phyloP scores from a whole-genome alignment of 1,140 invertebrate genomes.

The Cotesia vestalis region DNA sequence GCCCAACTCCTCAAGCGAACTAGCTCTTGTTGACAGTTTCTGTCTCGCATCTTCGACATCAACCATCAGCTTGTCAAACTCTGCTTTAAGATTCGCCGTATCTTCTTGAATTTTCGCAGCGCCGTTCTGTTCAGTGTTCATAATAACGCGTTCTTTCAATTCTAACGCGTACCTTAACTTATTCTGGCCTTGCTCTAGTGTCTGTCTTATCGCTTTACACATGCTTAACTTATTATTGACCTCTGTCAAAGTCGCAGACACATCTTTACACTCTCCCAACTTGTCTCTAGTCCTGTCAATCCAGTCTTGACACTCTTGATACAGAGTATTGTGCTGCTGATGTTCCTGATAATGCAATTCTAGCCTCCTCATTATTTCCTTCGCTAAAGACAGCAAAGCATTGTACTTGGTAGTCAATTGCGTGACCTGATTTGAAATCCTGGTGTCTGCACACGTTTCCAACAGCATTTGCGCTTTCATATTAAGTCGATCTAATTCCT shows the following conservation, averaged over 20 bases:
- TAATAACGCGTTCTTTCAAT: slow-evolving; percentile 89
- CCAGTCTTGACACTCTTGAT: slow-evolving; percentile 92
- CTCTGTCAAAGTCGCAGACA: slow-evolving; percentile 80
- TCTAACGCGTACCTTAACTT: slow-evolving; percentile 89
- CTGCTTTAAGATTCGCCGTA: slow-evolving; percentile 84
- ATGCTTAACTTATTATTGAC: slow-evolving; percentile 85
- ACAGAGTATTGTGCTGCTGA: slow-evolving; percentile 87
- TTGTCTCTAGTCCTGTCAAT: slow-evolving; percentile 87
- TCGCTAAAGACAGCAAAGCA: slow-evolving; percentile 87
- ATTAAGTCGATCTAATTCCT: slow-evolving; percentile 89
- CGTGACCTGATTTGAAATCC: slow-evolving; percentile 92
- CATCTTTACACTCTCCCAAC: slow-evolving; percentile 77
- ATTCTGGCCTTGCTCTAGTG: slow-evolving; percentile 90
- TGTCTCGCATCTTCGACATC: slow-evolving; percentile 83
- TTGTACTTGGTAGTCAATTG: slow-evolving; percentile 95
- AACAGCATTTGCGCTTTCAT: slow-evolving; percentile 88
- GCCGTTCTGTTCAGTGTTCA: slow-evolving; percentile 89
- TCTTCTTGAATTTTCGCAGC: slow-evolving; percentile 89
- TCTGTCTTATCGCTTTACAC: slow-evolving; percentile 84
- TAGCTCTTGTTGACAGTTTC: slow-evolving; percentile 74
- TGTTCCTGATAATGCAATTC: slow-evolving; percentile 93
- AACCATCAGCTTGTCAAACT: slow-evolving; percentile 84
- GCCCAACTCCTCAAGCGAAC: slow-evolving; percentile 84
- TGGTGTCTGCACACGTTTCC: slow-evolving; percentile 91
- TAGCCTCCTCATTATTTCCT: slow-evolving; percentile 90